Base-by-base conservation (phyloP, 1,140 invertebrate genomes). In the Lithobius niger region DNA sequence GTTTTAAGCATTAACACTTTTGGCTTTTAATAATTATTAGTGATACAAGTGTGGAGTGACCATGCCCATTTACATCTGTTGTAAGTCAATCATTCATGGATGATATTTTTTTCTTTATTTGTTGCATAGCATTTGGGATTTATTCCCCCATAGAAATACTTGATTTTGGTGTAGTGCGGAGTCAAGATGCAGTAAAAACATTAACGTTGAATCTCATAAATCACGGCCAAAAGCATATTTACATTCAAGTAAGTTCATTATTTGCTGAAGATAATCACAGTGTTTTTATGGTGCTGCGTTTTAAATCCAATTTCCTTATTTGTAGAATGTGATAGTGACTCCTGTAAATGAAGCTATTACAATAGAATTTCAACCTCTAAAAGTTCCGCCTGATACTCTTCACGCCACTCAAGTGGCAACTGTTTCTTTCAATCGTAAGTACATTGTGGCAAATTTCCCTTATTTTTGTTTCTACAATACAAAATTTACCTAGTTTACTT, bases 151-250 rank as follows among this genome's bases (percentile, higher is more conserved):
- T 81, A 62, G 84, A 88, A 57, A 70, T 82, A 57, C 75, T 92
- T 36, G 86, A 93, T 73, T 90, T 93, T 73, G 88, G 88, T 58
- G 76, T 87, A 60, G 74, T 86, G 45, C 79, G 83, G 40, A 78
- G 78, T 25, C 69, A 80, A 60, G 82, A 85, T 66, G 69, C 74
- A 48, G 79, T 82, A 6, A 79, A 77, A 67, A 74, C 74, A 52
- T 69, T 84, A 31, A 75, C 77, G 56, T 71, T 88, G 52, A 77
- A 75, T 62, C 70, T 88, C 42, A 75, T 82, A 60, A 88, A 88
- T 70, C 83, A 84, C 45, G 78, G 80, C 16, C 77, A 76, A 60
- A 82, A 80, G 67, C 71, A 80, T 56, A 75, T 87, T 54, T 78
- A 80, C 70, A 75, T 86, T 67, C 74, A 80, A 66, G 83, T 84